Base-by-base conservation (phyloP, 2,797 vertebrate genomes). In the Sebastes kiyomatsui region DNA sequence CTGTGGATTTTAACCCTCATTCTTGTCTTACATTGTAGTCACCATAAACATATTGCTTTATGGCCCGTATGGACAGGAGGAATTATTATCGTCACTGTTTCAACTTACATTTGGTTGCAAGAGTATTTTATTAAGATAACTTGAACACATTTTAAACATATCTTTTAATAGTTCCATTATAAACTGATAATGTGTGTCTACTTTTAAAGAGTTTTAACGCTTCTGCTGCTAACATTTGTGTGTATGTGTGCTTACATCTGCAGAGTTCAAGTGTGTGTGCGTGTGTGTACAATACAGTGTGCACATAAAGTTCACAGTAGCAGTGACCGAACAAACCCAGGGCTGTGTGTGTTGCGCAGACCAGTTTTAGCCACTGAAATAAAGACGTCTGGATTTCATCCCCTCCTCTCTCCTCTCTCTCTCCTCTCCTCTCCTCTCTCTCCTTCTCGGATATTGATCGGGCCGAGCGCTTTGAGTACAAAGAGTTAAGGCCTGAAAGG, bases 401-500 rank as follows among this genome's bases (percentile, higher is more conserved):
- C 83, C 77, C 79, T 87, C 83, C 85, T 55, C 80, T 88, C 85
- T 76, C 72, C 61, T 61, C 70, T 59, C 78, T 77, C 83, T 67
- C 67, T 69, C 85, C 59, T 72, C 67, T 69, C 85, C 28, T 72
- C 77, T 69, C 35, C 72, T 62, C 75, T 67, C 85, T 90, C 88
- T 89, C 79, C 83, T 91, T 91, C 81, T 88, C 75, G 82, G 92
- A 92, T 96, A 96, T 96, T 89, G 96, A 96, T 96, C 81, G 93
- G 83, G 75, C 90, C 79, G 76, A 94, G 93, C 91, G 91, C 94
- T 96, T 82, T 88, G 90, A 94, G 94, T 96, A 94, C 94, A 96
- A 95, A 95, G 94, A 93, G 88, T 95, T 94, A 95, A 93, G 94
- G 93, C 93, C 90, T 93, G 93, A 96, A 96, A 96, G 95, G 95